These are phyloP conservation scores for Neuroterus valhalla DNA, from an alignment of 1,140 invertebrate species.

Conservation along the genomic window DNA sequence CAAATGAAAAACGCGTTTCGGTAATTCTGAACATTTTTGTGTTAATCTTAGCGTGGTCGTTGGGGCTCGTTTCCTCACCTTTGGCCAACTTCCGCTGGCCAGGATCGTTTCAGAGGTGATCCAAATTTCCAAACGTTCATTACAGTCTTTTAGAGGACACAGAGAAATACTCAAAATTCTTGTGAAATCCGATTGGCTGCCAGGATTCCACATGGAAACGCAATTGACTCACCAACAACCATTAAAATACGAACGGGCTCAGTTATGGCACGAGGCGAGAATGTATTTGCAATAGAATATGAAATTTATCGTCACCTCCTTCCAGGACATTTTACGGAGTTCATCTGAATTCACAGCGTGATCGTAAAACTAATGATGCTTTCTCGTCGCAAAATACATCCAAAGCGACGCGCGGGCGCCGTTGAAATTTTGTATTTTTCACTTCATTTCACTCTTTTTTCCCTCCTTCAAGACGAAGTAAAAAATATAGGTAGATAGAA, in stretches of 20 bases:
- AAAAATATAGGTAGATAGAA: neutral
- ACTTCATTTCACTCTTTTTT: conserved; percentile 30
- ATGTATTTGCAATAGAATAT: conserved; percentile 65
- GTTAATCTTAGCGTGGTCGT: no score
- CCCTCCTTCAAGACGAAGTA: neutral
- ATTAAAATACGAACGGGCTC: conserved; percentile 55
- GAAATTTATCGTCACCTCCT: conserved; percentile 66
- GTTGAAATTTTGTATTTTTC: conserved; percentile 47
- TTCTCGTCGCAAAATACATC: conserved; percentile 42
- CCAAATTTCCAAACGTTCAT: neutral
- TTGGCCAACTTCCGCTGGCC: no score
- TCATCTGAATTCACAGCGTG: conserved; percentile 61
- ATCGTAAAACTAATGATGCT: conserved; percentile 66
- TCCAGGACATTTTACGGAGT: conserved; percentile 56
- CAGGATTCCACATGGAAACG: conserved; percentile 5
- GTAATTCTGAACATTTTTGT: no score
- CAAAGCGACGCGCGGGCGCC: conserved; percentile 48
- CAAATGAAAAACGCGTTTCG: no score
- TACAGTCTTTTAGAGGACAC: neutral
- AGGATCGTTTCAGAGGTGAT: neutral
- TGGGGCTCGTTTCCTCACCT: no score
- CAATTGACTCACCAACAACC: conserved; percentile 51
- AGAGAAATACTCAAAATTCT: conserved; percentile 14
- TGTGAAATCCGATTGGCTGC: conserved; percentile 5
- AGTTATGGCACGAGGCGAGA: conserved; percentile 45